Evolutionary conservation across 1,140 invertebrate species (phyloP).

Genomic region (Anagrus nilaparvatae): DNA sequence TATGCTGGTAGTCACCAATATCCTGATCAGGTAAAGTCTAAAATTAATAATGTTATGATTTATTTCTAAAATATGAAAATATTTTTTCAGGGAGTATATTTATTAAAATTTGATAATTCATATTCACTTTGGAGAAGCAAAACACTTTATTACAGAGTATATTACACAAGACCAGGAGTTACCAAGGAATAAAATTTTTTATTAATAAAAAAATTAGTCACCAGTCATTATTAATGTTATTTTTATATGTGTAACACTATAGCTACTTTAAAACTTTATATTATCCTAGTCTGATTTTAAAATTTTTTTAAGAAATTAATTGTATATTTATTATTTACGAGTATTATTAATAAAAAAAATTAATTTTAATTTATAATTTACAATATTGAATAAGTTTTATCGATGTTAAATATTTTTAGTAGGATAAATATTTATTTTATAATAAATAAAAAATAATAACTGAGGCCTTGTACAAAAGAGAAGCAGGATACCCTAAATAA

Average conservation of each 20-base stretch:
- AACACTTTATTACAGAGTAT: conserved; percentile 97
- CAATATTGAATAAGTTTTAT: too few species aligned
- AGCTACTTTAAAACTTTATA: conserved; percentile 23
- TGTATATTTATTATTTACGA: conserved; percentile 27
- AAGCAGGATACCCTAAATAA: too few species aligned
- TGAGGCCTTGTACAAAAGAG: too few species aligned
- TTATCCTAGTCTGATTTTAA: conserved; percentile 29
- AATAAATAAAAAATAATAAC: too few species aligned
- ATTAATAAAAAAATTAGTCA: conserved; percentile 12
- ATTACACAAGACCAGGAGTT: conserved; percentile 66
- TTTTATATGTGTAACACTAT: conserved; percentile 23
- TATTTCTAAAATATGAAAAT: conserved; percentile 1
- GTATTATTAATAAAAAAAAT: conserved; percentile 11
- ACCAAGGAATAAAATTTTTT: conserved; percentile 26
- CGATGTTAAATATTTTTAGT: too few species aligned
- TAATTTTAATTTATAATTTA: conserved; percentile 1
- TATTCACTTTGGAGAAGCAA: conserved; percentile 99
- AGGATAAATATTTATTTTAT: too few species aligned
- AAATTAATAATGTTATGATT: neutral
- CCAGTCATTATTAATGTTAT: conserved; percentile 14
- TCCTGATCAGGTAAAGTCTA: conserved; percentile 63
- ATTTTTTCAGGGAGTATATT: conserved; percentile 70
- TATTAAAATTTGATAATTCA: conserved; percentile 99
- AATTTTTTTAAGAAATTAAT: conserved; percentile 20
- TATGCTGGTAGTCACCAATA: conserved; percentile 95